Base-by-base conservation (phyloP, 1,140 invertebrate genomes). In the Vollenhovia emeryi region DNA sequence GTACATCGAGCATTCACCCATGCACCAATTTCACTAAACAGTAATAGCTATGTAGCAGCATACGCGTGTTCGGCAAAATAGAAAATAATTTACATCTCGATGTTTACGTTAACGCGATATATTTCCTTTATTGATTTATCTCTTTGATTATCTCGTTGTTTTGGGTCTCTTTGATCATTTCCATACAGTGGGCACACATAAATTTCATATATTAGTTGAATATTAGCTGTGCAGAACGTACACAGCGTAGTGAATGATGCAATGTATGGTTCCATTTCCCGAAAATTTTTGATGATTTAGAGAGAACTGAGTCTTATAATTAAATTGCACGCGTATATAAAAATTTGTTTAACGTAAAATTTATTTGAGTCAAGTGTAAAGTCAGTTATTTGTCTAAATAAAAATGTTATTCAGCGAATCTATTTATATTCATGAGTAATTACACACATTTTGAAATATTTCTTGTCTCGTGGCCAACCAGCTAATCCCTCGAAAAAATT, bases 21-120 rank as follows among this genome's bases (percentile, higher is more conserved):
- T 73, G 78, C 66, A 59, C 66, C 50, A 82, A 57, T 73, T 80
- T 80, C 50, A 30, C 66, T 82, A 73, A 80, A 82, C 64, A 69
- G 21, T 80, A 80, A 69, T 40, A 71, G 43, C 40, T 3, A 57
- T 57, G 9, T 30, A 62, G 24, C 40, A 45, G 40, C 43, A 52
- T 52, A 13, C 21, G 30, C 13, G 4, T 27, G n/a, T 27, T 43
- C n/a, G 8, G 36, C 8, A 30, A 80, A 80, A 24, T 52, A 27
- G 33, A 36, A 59, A 82, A 82, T 71, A 71, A 71, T 82, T 82
- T 55, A 55, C 24, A 11, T 73, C 50, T 36, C 27, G 5, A 60
- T 30, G 18, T 45, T 62, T 62, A 24, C 30, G 55, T n/a, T 76
- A 60, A 45, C 15, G 7, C 18, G 24, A n/a, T 21, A 62, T 62